Base-by-base conservation (phyloP, 2,888 invertebrate genomes). In the Agonum fuliginosum region DNA sequence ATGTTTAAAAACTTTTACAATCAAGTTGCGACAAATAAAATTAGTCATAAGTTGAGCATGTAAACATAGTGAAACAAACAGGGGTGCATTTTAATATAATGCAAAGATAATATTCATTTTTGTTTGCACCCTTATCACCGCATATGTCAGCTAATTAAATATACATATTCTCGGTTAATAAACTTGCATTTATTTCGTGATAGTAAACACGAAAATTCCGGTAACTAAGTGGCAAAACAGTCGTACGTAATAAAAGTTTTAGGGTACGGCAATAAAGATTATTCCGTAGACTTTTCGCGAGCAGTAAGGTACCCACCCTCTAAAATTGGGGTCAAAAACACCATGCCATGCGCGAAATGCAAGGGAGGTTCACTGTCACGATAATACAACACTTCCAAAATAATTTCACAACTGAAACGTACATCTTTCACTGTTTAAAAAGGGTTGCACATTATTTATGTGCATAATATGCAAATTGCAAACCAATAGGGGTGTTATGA, bases 281-380 rank as follows among this genome's bases (percentile, higher is more conserved):
- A 69, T 69, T 46, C 46, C 24, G 12, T 22, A 41, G 24, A 51
- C 14, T 71, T 71, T 69, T 6, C 34, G 37, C 24, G 27, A 1
- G 24, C n/a, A 48, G 22, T 3, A 34, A 34, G 22, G 70, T 51
- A 27, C 51, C 54, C 51, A 72, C 72, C 72, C 72, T 72, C 24
- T 72, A 54, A 72, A 54, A 72, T 72, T 41, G 72, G 72, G 72
- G 72, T 72, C 72, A 72, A 72, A 72, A 72, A 72, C 72, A 72
- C 72, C 72, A 72, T 70, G 70, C 46, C 70, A 43, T 54, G 54
- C 54, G 72, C 72, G 58, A 41, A 71, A 30, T 30, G 17, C 71
- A 19, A 14, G 14, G n/a, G n/a, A n/a, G n/a, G n/a, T n/a, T n/a
- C n/a, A n/a, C n/a, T n/a, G n/a, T n/a, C n/a, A n/a, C n/a, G n/a